phyloP scores from a whole-genome alignment of 2,797 vertebrate genomes.

The Botia almorhae region DNA sequence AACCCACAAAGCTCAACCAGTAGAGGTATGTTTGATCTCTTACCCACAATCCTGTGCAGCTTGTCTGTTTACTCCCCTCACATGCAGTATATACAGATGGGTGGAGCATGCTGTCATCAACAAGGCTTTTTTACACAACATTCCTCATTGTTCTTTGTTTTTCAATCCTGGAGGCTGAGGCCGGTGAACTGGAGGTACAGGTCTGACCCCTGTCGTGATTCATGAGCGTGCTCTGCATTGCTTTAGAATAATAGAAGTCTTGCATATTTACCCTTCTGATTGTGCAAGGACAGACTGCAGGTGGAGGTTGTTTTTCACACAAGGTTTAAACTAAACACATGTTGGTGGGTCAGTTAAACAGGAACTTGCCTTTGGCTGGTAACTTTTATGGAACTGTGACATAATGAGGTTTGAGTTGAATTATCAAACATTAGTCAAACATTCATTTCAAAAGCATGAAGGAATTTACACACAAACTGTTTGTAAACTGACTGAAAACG shows the following conservation, averaged over 20 bases:
- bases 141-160: constrained; percentile 17
- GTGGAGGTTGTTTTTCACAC: background rate
- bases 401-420: too few relatives aligned
- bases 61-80: constrained; percentile 1
- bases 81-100: background rate
- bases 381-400: too few relatives aligned
- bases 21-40: constrained; percentile 74
- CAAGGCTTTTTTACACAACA: background rate
- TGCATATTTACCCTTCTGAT: background rate
- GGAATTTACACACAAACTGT: too few relatives aligned
- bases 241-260: background rate
- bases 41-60: background rate
- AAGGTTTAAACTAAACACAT: background rate
- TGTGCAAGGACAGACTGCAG: constrained; percentile 16
- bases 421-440: too few relatives aligned
- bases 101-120: background rate
- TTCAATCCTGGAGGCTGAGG: constrained; percentile 41
- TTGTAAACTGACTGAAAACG: too few relatives aligned
- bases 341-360: background rate
- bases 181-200: constrained; percentile 56
- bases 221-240: constrained; percentile 12
- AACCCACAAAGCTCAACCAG: constrained; percentile 75
- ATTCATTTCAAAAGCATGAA: too few relatives aligned
- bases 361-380: too few relatives aligned
- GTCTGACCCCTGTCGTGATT: background rate